A percentile compares a stretch with the other conserved stretches of the same genome.
Evolutionary conservation across 2,888 invertebrate species (phyloP).

Genomic region (Atrina japonica): DNA sequence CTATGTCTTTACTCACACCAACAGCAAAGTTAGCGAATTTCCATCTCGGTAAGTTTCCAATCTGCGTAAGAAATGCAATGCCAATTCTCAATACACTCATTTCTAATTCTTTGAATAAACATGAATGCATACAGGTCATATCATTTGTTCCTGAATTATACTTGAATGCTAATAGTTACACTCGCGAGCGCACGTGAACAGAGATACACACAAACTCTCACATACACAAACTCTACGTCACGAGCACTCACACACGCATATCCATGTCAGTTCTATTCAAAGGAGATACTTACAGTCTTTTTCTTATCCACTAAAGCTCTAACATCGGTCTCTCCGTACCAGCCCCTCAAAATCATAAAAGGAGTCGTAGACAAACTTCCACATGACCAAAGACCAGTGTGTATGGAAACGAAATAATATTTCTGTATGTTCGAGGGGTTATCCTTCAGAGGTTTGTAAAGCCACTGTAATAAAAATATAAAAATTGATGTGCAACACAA

Average conservation of each 20-base stretch:
- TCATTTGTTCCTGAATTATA: no score
- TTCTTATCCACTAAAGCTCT: slow-evolving; percentile 48
- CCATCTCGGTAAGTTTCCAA: slow-evolving; percentile 53
- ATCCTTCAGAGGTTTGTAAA: slow-evolving; percentile 52
- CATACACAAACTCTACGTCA: no score
- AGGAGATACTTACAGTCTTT: slow-evolving; percentile 8
- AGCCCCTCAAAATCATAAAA: slow-evolving; percentile 52
- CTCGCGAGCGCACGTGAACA: no score
- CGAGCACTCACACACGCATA: no score
- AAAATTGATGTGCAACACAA: background rate
- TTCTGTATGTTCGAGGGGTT: slow-evolving; percentile 42
- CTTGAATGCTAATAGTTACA: no score
- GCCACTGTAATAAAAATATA: slow-evolving; percentile 47
- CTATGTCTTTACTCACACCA: slow-evolving; percentile 44
- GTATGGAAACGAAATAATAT: slow-evolving; percentile 56
- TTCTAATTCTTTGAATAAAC: no score
- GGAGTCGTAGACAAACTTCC: slow-evolving; percentile 47
- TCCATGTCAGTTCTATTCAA: no score
- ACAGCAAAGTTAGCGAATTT: slow-evolving; percentile 51
- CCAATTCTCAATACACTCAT: background rate
- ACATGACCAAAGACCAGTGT: slow-evolving; percentile 50
- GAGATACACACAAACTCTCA: no score
- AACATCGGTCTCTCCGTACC: slow-evolving; percentile 45
- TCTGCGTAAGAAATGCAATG: background rate
- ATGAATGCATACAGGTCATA: no score